phyloP scores from a whole-genome alignment of 2,797 vertebrate species.

The Mycteria americana region DNA sequence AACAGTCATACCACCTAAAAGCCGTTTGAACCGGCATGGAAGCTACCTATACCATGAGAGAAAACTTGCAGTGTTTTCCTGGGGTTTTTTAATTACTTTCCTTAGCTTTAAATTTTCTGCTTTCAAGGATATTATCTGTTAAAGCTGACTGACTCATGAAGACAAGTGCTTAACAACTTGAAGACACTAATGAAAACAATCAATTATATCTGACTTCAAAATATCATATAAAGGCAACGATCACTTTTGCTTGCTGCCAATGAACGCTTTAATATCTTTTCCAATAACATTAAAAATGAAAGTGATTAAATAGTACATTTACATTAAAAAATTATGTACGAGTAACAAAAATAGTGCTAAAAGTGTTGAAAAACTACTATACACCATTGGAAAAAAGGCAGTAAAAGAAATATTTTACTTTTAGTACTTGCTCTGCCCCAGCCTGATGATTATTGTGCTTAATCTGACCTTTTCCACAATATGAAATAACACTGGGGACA shows the following conservation, averaged over 20 bases:
- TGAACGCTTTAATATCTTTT: background rate
- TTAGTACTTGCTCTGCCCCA: background rate
- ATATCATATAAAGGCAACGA: background rate
- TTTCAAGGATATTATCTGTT: background rate
- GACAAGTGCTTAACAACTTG: background rate
- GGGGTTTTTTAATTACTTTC: background rate
- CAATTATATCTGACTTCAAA: background rate
- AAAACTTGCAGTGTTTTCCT: background rate
- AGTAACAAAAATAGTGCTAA: background rate
- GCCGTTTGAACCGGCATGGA: fast-evolving
- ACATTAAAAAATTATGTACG: background rate
- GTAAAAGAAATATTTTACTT: background rate
- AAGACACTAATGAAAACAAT: background rate
- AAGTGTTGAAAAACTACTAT: background rate
- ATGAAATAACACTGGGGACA: fast-evolving
- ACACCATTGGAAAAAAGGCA: background rate
- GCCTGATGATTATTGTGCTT: background rate
- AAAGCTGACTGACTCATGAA: background rate
- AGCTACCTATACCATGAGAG: background rate
- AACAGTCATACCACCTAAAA: background rate
- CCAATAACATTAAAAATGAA: background rate
- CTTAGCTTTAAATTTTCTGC: background rate
- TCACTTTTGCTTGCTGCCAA: background rate
- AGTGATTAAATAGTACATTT: background rate
- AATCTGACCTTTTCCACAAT: background rate